Evolutionary conservation across 2,797 vertebrate genomes (phyloP).

Genomic region (Loris lydekkerianus): DNA sequence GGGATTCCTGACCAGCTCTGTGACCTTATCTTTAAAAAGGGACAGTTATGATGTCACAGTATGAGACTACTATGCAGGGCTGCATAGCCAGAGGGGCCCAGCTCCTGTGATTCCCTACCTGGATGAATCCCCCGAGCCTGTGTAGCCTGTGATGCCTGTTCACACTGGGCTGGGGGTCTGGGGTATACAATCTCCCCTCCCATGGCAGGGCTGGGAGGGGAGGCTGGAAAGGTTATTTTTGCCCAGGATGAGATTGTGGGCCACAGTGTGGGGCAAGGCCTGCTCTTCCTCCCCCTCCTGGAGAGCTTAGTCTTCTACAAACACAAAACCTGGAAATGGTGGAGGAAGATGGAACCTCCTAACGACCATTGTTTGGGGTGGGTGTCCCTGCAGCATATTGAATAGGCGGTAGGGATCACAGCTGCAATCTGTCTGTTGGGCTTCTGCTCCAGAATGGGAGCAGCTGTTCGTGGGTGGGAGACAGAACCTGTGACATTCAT

Average conservation of each 20-base stretch:
- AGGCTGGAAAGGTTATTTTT: not conserved
- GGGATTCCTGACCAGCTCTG: not conserved
- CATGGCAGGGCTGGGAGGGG: not conserved
- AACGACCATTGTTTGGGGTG: slow-evolving; percentile 72
- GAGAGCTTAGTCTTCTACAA: slow-evolving; percentile 72
- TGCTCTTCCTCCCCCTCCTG: not conserved
- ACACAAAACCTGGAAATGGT: slow-evolving; percentile 83
- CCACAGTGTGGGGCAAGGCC: not conserved
- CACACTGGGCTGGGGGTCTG: not conserved
- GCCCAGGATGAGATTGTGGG: not conserved
- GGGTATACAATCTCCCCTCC: not conserved
- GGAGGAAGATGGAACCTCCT: slow-evolving; percentile 74
- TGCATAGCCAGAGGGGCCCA: accelerated
- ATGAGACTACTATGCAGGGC: not conserved
- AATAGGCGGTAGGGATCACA: not conserved
- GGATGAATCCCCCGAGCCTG: not conserved
- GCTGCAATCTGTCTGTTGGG: not conserved
- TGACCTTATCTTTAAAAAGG: not conserved
- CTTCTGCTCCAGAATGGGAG: not conserved
- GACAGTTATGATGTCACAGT: not conserved
- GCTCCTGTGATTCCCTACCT: not conserved
- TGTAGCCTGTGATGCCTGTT: not conserved
- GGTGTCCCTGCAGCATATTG: slow-evolving; percentile 67
- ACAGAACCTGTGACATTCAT: not conserved
- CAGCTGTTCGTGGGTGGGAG: not conserved